Base-by-base conservation (phyloP, 2,797 vertebrate species). In the Bothrops alternatus region DNA sequence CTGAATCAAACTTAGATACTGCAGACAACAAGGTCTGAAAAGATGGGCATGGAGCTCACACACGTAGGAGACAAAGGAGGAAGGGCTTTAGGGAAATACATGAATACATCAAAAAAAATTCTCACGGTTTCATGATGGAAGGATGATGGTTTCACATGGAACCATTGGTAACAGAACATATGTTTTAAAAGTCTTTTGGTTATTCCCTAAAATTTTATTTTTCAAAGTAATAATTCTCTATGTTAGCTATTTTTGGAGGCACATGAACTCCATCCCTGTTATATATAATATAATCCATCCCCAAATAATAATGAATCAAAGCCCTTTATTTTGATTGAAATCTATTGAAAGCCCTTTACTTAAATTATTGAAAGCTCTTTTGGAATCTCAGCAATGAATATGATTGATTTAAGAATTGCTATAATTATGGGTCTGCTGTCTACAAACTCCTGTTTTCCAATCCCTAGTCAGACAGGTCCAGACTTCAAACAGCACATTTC, bases 1-100 rank as follows among this genome's bases (percentile, higher is more conserved):
- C 91, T 42, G 32, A 90, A 57, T 87, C 94, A 95, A 57, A 2
- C 89, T 91, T 93, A 89, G 5, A 90, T 56, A 25, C n/a, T 32
- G 12, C 20, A 14, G 63, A 61, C 25, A 88, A 42, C 73, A 12
- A 25, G 73, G 73, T 82, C 20, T 5, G 42, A 25, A 82, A 47
- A 47, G 37, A 47, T 25, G 73, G 37, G 37, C 8, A 2, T 47
- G 37, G 37, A 37, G 10, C 37, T 25, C 37, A 47, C 42, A 82
- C 7, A 8, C 11, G 1, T 42, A 23, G 37, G 3, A 8, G 37
- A 78, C 73, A 42, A 78, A 78, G 3, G 8, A 42, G 73, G 20
- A 23, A 78, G 37, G 20, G 20, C 37, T 42, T 78, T 23, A 8
- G 37, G 73, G 7, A 78, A 78, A 78, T 78, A 11, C 8, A 78